Percentiles rank a stretch among this genome's conserved stretches.
These are phyloP conservation scores for Phocoena sinus DNA, from an alignment of 2,113 vertebrate genomes.

Conservation along the genomic window DNA sequence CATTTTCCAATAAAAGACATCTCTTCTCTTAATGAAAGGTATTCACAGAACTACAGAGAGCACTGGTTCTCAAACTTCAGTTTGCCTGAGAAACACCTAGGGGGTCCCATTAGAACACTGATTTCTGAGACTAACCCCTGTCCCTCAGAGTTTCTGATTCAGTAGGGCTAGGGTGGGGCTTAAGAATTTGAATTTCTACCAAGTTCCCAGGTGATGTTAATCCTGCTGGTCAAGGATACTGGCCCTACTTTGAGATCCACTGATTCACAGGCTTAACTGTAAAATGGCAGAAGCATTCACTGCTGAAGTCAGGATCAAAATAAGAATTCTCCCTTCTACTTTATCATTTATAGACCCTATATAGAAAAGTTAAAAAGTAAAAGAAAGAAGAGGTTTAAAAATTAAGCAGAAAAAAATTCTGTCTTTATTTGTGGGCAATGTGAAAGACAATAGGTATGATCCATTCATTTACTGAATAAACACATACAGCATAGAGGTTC, in stretches of 20 bases:
- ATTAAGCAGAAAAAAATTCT: background rate
- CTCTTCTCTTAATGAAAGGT: background rate
- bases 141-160: background rate
- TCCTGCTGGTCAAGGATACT: background rate
- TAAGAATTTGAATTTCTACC: background rate
- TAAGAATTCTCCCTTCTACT: background rate
- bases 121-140: background rate
- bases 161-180: background rate
- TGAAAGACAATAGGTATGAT: background rate
- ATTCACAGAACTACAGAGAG: background rate
- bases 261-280: background rate
- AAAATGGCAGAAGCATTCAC: background rate
- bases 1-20: background rate
- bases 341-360: background rate
- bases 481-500: background rate
- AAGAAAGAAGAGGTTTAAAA: background rate
- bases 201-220: background rate
- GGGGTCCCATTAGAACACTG: background rate
- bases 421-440: background rate
- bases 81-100: background rate
- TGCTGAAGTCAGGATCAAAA: background rate
- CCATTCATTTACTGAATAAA: background rate
- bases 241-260: background rate
- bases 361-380: background rate
- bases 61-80: background rate